Evolutionary conservation across 30 jellyfish, hydroid and myxozoan genomes (phyloP), one percentile per base, ranked within the genome.

Genomic region (Rhopilema esculentum): DNA sequence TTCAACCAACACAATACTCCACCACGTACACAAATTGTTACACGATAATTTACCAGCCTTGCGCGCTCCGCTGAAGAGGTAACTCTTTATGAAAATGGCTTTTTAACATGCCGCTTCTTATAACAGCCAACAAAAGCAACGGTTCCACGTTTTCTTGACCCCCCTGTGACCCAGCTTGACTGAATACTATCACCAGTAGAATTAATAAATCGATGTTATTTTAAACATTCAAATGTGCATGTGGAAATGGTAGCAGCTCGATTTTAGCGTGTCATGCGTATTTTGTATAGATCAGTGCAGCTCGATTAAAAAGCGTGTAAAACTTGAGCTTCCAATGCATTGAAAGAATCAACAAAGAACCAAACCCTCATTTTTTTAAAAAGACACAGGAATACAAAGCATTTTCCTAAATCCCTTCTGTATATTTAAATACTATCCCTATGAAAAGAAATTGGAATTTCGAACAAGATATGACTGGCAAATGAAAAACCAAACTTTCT

Each of bases 131-230:
- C 53, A 40, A 67, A 48, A 49, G 82, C 90, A 68, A 63, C 49
- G 31, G 16, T 15, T 63, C 15, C 90, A 80, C 90, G 90, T 30
- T 66, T 65, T 66, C 52, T 22, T 66, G 90, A 80, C 90, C 90
- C 90, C 57, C 90, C 90, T 66, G 65, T 80, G 90, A 66, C 90
- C 90, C 26, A 80, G 82, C 51, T 16, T 51, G 82, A 71, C 22
- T 66, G 71, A 66, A 80, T 80, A 16, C 80, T 17, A 33, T 33
- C 80, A 80, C 90, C 90, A 63, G 90, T 24, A 24, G 8, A 64
- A 29, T 33, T 26, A 22, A 31, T 1, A 22, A n/a, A 17, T 26
- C 65, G 27, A 71, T 26, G 6, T 20, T 23, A 18, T 66, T 66
- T 66, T 8, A 15, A n/a, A 17, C 23, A 23, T 20, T 19, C 49